Evolutionary conservation across 2,113 vertebrate genomes (phyloP), one percentile per base, ranked within the genome.

Genomic region (Mormoops blainvillei): DNA sequence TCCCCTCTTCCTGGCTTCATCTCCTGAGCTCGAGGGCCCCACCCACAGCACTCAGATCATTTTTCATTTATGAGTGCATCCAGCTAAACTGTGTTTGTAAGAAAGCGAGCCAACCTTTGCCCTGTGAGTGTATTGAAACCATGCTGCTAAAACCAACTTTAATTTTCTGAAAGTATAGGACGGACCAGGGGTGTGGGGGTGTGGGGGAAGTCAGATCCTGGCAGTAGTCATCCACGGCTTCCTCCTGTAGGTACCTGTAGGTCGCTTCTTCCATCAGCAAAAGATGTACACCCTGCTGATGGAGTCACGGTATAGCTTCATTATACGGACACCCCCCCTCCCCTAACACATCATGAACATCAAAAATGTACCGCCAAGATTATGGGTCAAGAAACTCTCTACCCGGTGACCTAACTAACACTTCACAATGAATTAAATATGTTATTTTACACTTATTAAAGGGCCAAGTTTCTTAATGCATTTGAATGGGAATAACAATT

Each of bases 1-100:
- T 20, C 58, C 38, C 95, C 76, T 54, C 86, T 80, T 77, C 88
- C 86, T n/a, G 5, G 43, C 97, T 92, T 95, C 52, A 48, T 92
- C 81, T 98, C 96, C 91, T 41, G 67, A 61, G 97, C 76, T 68
- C 2, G 0, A 1, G 68, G 3, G 96, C 97, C 97, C 97, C 98
- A 97, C 98, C 97, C 97, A 92, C 85, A 54, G 78, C 95, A 89
- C 94, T 78, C 87, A 5, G 48, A 97, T 96, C 96, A 96, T 94
- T 96, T 97, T 96, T 96, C 96, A 96, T 96, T 94, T 97, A 90
- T 88, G 97, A 96, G 82, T 84, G 80, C 93, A 94, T 96, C 91
- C 96, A 97, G 95, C 97, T 97, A 88, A 77, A 94, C 88, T 88
- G 71, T 77, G 76, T 91, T 71, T 92, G 85, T 22, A 87, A 43